These are phyloP conservation scores for Coreius guichenoti DNA, from an alignment of 2,797 vertebrate genomes.

Conservation along the genomic window DNA sequence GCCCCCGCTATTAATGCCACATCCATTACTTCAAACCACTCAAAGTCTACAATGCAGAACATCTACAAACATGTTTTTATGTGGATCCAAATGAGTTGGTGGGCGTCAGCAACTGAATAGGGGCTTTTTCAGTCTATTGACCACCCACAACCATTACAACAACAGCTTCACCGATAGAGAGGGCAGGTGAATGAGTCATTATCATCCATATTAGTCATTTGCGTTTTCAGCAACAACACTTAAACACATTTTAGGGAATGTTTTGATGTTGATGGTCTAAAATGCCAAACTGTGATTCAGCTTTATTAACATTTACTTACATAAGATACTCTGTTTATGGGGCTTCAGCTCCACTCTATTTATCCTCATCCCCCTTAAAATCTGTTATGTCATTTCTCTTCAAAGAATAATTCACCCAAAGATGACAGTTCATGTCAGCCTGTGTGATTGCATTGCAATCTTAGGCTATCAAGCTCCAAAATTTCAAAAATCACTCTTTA, in stretches of 20 bases:
- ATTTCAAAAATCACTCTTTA: background rate
- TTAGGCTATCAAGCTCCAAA: background rate
- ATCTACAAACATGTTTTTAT: constrained; percentile 5
- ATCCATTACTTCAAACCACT: constrained; percentile 4
- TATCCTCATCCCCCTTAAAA: background rate
- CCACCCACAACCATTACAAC: constrained; percentile 38
- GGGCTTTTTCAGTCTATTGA: constrained; percentile 15
- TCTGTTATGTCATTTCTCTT: background rate
- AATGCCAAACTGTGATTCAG: constrained; percentile 40
- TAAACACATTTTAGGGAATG: constrained; percentile 31
- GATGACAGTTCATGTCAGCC: background rate
- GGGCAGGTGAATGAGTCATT: constrained; percentile 37
- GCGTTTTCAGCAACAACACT: constrained; percentile 28
- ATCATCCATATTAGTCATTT: constrained; percentile 40
- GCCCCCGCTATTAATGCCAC: background rate
- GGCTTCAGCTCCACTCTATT: background rate
- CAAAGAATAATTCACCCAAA: background rate
- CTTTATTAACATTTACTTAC: constrained; percentile 31
- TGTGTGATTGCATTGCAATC: background rate
- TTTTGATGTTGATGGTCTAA: constrained; percentile 35
- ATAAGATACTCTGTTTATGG: constrained; percentile 1
- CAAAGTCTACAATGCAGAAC: background rate
- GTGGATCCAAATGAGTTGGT: constrained; percentile 21
- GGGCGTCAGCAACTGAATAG: constrained; percentile 5
- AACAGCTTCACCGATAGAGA: constrained; percentile 12